Evolutionary conservation across 2,113 vertebrate genomes (phyloP).

Genomic region (Rutilus rutilus): DNA sequence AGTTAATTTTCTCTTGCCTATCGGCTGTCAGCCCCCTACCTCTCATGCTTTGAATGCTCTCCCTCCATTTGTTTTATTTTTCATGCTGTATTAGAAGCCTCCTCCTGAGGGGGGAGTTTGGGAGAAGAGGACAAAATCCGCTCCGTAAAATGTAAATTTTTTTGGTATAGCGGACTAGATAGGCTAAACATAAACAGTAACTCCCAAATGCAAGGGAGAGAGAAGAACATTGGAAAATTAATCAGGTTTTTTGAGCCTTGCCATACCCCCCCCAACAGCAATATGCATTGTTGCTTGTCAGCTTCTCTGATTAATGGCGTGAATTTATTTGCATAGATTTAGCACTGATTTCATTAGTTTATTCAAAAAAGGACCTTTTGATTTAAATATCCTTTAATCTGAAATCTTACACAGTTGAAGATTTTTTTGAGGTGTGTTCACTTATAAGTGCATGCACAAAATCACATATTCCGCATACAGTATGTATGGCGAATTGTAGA

Average conservation of each 20-base stretch:
- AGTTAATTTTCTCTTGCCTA: slow-evolving; percentile 72
- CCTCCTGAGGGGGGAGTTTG: slow-evolving; percentile 79
- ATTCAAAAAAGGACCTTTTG: slow-evolving; percentile 69
- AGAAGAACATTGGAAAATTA: slow-evolving; percentile 75
- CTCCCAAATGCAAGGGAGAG: slow-evolving; percentile 71
- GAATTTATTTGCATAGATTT: slow-evolving; percentile 98
- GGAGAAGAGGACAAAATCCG: slow-evolving; percentile 72
- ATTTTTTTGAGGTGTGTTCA: background rate
- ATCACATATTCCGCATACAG: background rate
- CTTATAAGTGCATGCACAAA: background rate
- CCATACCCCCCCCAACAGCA: slow-evolving; percentile 86
- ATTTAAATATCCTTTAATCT: slow-evolving; percentile 15
- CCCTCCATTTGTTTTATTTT: slow-evolving; percentile 89
- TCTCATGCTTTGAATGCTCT: slow-evolving; percentile 61
- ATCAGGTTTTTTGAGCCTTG: slow-evolving; percentile 81
- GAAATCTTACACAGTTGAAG: background rate
- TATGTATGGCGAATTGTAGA: background rate
- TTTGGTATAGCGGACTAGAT: slow-evolving; percentile 64
- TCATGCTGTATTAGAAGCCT: slow-evolving; percentile 82
- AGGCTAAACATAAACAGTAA: slow-evolving; percentile 78
- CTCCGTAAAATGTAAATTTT: slow-evolving; percentile 74
- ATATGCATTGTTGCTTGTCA: slow-evolving; percentile 97
- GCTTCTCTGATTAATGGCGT: slow-evolving; percentile 93
- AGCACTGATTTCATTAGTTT: slow-evolving; percentile 89
- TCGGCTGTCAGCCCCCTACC: slow-evolving; percentile 64